Evolutionary conservation across 2,888 invertebrate species (phyloP).

Genomic region (Disparrhopalites patrizii): DNA sequence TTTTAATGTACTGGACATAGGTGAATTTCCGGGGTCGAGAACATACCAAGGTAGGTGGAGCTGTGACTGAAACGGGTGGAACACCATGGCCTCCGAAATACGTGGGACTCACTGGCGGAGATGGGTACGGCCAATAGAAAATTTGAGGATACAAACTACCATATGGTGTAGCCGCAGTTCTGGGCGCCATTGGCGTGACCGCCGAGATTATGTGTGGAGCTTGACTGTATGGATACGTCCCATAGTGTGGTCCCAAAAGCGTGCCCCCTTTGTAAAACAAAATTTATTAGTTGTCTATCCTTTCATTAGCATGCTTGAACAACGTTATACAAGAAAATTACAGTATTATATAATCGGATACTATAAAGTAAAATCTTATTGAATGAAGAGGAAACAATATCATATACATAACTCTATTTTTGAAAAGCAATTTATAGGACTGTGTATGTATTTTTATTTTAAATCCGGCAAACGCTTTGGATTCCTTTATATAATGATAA

Average conservation of each 20-base stretch:
- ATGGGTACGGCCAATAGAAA: constrained; percentile 91
- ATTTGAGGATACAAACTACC: constrained; percentile 53
- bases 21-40: neutral
- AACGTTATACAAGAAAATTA: neutral
- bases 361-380: neutral
- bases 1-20: neutral
- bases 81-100: constrained; percentile 14
- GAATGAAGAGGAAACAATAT: too few species aligned
- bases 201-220: constrained; percentile 50
- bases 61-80: constrained; percentile 64
- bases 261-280: constrained; percentile 47
- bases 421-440: neutral
- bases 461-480: constrained; percentile 40
- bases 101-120: constrained; percentile 88
- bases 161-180: constrained; percentile 47
- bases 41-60: constrained; percentile 35
- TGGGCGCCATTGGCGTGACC: constrained; percentile 49
- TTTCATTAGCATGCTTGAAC: neutral
- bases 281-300: neutral
- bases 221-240: constrained; percentile 50
- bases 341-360: too few species aligned
- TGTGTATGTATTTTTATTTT: neutral
- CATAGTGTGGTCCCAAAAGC: constrained; percentile 49
- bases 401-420: too few species aligned
- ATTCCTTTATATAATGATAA: too few species aligned